Evolutionary conservation across 2,888 invertebrate species (phyloP), one percentile per base, ranked within the genome.

Genomic region (Cartodere bifasciata): DNA sequence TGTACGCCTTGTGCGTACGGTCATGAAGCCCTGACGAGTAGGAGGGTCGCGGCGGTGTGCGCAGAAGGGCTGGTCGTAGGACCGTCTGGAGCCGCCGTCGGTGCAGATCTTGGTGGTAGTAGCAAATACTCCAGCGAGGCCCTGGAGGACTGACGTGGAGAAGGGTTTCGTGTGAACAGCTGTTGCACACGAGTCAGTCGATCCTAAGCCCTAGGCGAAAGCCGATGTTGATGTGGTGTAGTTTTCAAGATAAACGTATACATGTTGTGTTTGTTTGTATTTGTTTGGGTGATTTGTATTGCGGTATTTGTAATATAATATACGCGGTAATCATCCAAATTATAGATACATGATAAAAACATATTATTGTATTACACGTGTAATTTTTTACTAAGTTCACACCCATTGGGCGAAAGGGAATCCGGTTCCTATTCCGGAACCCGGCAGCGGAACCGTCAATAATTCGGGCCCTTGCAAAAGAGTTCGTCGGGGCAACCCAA

Each of bases 51-150:
- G 55, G 56, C 56, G 61, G 55, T 67, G 67, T 52, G 73, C 71
- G 63, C 63, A 56, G 70, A 72, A 72, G 70, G 65, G 60, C 58
- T 62, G 66, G 63, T 65, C 64, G 65, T 56, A 58, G 60, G 62
- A 57, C 56, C 55, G 60, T 55, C 60, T 65, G 60, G 63, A 64
- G 63, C 63, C 60, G 54, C 62, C 63, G 60, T 59, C 58, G 59
- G 64, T 58, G 61, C 64, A 63, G 63, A 73, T 70, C 70, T 72
- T 72, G 70, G 70, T 73, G 41, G 45, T 42, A 44, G 72, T 72
- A 72, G 72, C 72, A 73, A 74, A 70, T 70, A 73, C 66, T 68
- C 68, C 60, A 67, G 65, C 59, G 68, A 67, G 65, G 52, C 49
- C 62, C 62, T 64, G 60, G 63, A 64, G 61, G 64, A 63, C 63